phyloP scores from a whole-genome alignment of 2,113 vertebrate species.

The Nanorana parkeri region DNA sequence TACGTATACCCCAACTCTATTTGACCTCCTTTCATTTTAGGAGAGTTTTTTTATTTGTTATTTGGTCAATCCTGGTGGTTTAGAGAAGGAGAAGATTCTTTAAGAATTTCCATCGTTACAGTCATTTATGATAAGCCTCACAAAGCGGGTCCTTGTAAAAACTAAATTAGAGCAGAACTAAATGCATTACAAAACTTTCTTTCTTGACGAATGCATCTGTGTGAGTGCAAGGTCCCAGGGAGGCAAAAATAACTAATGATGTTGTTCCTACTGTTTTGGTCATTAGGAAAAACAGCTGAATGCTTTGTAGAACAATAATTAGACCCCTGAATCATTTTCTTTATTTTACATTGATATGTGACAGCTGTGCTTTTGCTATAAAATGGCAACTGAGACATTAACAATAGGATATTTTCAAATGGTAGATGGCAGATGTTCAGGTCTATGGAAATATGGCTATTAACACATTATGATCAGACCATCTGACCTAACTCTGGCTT shows the following conservation, averaged over 20 bases:
- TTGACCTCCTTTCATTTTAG: background rate
- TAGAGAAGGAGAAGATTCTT: background rate
- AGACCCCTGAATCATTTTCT: background rate
- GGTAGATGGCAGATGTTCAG: too few relatives aligned
- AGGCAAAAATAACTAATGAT: conserved; percentile 8
- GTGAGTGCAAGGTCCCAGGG: background rate
- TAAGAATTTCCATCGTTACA: background rate
- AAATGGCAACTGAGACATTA: too few relatives aligned
- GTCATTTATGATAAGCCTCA: background rate
- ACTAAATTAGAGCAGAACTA: background rate
- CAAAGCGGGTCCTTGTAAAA: background rate
- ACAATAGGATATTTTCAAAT: too few relatives aligned
- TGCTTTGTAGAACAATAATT: background rate
- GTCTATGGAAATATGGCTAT: too few relatives aligned
- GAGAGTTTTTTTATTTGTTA: background rate
- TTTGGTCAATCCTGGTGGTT: background rate
- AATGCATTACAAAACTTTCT: background rate
- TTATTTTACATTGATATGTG: conserved; percentile 14
- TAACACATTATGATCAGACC: too few relatives aligned
- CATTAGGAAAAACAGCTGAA: conserved; percentile 15
- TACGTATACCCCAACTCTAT: background rate
- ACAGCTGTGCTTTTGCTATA: conserved; percentile 13
- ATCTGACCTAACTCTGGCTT: too few relatives aligned
- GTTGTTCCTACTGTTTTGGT: conserved; percentile 22
- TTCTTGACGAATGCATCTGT: background rate